phyloP scores from a whole-genome alignment of 2,113 vertebrate genomes.

The Emydura subglobosa region DNA sequence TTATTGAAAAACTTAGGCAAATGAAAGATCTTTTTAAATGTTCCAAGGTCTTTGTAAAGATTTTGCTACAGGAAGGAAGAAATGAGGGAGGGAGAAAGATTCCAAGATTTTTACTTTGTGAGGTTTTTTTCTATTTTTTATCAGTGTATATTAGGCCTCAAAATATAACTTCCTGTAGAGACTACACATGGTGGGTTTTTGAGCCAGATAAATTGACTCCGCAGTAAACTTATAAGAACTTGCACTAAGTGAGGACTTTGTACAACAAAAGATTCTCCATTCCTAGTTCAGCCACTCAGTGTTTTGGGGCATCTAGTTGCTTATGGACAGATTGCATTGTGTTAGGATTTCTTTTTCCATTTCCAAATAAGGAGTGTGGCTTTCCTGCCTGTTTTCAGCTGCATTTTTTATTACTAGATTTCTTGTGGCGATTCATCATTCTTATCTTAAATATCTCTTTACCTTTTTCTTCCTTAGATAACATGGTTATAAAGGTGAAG shows the following conservation, averaged over 20 bases:
- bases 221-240: background rate
- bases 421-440: background rate
- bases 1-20: background rate
- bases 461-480: background rate
- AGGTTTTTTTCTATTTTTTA: background rate
- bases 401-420: too few relatives aligned
- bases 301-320: accelerated
- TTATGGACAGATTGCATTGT: background rate
- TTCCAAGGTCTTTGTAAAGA: background rate
- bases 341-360: background rate
- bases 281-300: background rate
- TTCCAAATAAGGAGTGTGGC: background rate
- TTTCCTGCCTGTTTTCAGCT: background rate
- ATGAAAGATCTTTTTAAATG: accelerated
- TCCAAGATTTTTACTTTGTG: background rate
- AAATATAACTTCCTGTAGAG: background rate
- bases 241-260: background rate
- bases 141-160: background rate
- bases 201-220: background rate
- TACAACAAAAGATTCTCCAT: background rate
- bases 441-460: background rate
- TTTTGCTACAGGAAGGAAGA: background rate
- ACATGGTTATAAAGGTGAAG: background rate
- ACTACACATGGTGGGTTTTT: background rate
- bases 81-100: background rate